phyloP scores from a whole-genome alignment of 2,797 vertebrate genomes.

The Spondyliosoma cantharus region DNA sequence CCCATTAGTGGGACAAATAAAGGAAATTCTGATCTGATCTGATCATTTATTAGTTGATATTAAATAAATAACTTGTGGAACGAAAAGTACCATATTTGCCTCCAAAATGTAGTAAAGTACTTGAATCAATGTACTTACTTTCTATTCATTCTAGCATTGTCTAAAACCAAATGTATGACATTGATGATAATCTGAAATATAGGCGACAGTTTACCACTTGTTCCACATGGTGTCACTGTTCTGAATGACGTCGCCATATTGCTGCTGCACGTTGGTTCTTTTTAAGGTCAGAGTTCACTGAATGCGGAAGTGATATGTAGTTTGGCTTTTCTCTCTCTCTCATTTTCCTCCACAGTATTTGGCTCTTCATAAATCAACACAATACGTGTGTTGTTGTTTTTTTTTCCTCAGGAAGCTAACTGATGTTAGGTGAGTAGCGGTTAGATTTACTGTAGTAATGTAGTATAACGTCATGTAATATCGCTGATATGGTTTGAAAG shows the following conservation, averaged over 20 bases:
- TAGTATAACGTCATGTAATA: neutral
- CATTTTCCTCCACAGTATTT: neutral
- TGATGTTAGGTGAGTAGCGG: conserved; percentile 54
- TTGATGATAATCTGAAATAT: neutral
- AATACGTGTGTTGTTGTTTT: neutral
- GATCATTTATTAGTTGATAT: no score
- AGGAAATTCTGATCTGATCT: no score
- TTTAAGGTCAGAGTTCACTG: conserved; percentile 66
- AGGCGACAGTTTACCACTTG: neutral
- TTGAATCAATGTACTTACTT: neutral
- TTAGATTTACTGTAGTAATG: neutral
- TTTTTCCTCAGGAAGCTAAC: neutral
- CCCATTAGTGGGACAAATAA: no score
- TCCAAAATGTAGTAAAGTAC: neutral
- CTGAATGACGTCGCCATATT: fast-evolving
- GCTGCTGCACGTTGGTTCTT: neutral
- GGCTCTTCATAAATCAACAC: neutral
- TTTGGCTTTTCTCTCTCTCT: neutral
- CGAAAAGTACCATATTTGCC: no score
- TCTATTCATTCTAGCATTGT: neutral
- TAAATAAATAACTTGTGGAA: no score
- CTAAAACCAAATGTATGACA: neutral
- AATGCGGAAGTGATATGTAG: conserved; percentile 47
- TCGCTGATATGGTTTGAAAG: neutral
- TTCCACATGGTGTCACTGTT: conserved; percentile 65